phyloP scores from a whole-genome alignment of 2,888 invertebrate genomes.

The Aspidapion aeneum region DNA sequence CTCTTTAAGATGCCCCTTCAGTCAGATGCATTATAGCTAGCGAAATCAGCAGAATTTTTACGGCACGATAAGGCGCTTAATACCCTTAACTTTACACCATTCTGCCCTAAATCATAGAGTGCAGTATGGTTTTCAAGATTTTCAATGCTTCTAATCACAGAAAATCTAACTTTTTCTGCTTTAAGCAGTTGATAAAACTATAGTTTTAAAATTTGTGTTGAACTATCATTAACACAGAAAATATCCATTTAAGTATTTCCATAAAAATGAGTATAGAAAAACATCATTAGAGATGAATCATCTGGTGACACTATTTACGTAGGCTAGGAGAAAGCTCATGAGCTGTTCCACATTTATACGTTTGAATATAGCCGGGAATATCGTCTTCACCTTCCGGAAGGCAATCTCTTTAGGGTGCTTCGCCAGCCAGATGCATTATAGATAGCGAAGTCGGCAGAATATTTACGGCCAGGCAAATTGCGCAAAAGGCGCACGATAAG shows the following conservation, averaged over 20 bases:
- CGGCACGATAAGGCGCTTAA: constrained; percentile 56
- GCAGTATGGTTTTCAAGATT: too few relatives aligned
- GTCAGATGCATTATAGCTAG: constrained; percentile 50
- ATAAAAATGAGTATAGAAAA: too few relatives aligned
- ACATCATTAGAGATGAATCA: too few relatives aligned
- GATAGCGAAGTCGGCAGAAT: constrained; percentile 46
- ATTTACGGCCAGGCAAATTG: constrained; percentile 52
- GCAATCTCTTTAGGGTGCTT: constrained; percentile 42
- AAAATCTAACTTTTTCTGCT: too few relatives aligned
- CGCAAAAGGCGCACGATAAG: constrained; percentile 49
- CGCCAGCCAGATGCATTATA: constrained; percentile 47
- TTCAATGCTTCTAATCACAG: too few relatives aligned
- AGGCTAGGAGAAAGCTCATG: constrained; percentile 31
- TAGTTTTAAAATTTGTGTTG: too few relatives aligned
- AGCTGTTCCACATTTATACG: constrained; percentile 28
- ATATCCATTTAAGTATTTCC: too few relatives aligned
- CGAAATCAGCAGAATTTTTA: constrained; percentile 48
- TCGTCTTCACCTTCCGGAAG: constrained; percentile 38
- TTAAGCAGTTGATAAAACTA: too few relatives aligned
- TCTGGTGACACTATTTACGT: too few relatives aligned
- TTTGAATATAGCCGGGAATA: constrained; percentile 24
- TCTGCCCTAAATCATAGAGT: too few relatives aligned
- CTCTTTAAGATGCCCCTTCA: constrained; percentile 39
- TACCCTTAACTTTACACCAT: constrained; percentile 58
- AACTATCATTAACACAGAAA: too few relatives aligned